Evolutionary conservation across 2,797 vertebrate species (phyloP), one percentile per base, ranked within the genome.

Genomic region (Glyptemys insculpta): DNA sequence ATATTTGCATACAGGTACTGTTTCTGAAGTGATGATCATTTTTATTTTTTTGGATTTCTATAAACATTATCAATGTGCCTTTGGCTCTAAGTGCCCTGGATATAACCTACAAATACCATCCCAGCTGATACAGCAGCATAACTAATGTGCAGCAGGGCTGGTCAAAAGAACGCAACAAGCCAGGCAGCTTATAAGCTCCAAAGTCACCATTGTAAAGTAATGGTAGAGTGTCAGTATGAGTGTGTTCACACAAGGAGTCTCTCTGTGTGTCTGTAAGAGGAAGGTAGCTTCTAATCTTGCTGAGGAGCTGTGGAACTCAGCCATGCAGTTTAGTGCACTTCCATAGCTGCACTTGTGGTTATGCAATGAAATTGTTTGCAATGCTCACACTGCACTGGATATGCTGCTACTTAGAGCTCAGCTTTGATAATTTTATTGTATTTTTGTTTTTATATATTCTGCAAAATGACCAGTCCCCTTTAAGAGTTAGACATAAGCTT

Each of bases 161-260:
- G 37, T 44, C 21, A 44, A 74, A 6, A 74, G 68, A 74, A 74
- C 6, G 19, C 41, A 74, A 74, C 37, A 25, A 74, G 21, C 21
- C 68, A 44, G 19, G 37, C 68, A 74, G 37, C 37, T 74, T 74
- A 74, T 44, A 41, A 41, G 21, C 21, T 44, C 23, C 21, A 74
- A 25, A 41, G 37, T 44, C 68, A 44, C 37, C 6, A 2, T 44
- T 74, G 68, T 37, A 25, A 44, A 74, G 68, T 41, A 14, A 74
- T 74, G 21, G 37, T 11, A 19, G 41, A 25, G 37, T 41, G 37
- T 74, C 68, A 12, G 21, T 41, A 41, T 23, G 37, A 41, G n/a
- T 44, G 37, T 1, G 6, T 2, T 12, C 41, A 31, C 0, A 5
- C 49, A 68, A 0, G 29, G 57, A 21, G 2, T 78, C 23, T 29